These are phyloP conservation scores for Leptinotarsa lineolata DNA, from an alignment of 1,140 invertebrate species.

Conservation along the genomic window DNA sequence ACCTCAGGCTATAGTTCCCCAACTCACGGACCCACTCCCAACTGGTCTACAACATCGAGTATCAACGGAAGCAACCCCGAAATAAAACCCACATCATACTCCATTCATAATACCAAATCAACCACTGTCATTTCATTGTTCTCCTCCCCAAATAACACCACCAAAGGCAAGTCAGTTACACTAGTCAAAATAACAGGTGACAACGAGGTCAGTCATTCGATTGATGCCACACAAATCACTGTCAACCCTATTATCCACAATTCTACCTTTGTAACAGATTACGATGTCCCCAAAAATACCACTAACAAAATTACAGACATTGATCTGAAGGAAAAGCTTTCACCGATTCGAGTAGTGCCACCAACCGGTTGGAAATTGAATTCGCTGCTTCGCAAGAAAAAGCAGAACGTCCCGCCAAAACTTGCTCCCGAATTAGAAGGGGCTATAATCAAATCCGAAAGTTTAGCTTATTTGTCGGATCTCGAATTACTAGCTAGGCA, in stretches of 20 bases:
- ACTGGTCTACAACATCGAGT: conserved; percentile 55
- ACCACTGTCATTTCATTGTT: conserved; percentile 54
- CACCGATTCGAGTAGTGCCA: neutral
- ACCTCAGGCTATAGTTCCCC: conserved; percentile 59
- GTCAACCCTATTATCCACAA: neutral
- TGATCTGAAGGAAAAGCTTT: conserved; percentile 13
- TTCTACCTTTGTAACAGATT: conserved; percentile 19
- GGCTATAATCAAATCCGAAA: conserved; percentile 59
- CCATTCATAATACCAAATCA: conserved; percentile 53
- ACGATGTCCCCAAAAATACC: conserved; percentile 4
- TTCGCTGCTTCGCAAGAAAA: conserved; percentile 53
- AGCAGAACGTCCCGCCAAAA: conserved; percentile 46
- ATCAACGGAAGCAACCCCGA: conserved; percentile 53
- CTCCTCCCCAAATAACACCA: conserved; percentile 38
- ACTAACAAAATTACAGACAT: conserved; percentile 1
- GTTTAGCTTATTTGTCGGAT: conserved; percentile 57
- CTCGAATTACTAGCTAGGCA: conserved; percentile 57
- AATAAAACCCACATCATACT: conserved; percentile 50
- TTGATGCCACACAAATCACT: neutral
- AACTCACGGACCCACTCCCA: conserved; percentile 49
- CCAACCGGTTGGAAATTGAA: conserved; percentile 51
- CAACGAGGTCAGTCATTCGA: conserved; percentile 25
- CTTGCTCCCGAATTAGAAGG: conserved; percentile 56
- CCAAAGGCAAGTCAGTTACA: conserved; percentile 51
- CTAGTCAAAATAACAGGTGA: conserved; percentile 53